phyloP scores from a whole-genome alignment of 2,888 invertebrate species.

The Leistus spinibarbis region DNA sequence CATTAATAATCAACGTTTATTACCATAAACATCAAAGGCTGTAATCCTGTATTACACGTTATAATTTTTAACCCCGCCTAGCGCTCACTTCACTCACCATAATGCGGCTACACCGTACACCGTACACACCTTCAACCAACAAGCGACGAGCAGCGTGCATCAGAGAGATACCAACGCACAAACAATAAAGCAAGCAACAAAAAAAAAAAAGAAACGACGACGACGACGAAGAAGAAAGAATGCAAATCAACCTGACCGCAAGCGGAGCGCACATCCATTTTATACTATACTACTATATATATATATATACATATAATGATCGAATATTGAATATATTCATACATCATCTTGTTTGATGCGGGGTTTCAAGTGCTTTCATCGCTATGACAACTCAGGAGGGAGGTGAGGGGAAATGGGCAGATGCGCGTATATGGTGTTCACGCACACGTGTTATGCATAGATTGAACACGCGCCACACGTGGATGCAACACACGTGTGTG shows the following conservation, averaged over 20 bases:
- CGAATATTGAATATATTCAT: constrained; percentile 36
- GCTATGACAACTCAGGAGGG: not conserved
- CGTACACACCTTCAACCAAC: not conserved
- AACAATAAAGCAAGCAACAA: not conserved
- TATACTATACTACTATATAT: too few relatives aligned
- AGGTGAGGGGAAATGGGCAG: not conserved
- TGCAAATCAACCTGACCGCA: constrained; percentile 7
- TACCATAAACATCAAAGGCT: constrained; percentile 4
- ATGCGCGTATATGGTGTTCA: not conserved
- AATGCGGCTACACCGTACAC: not conserved
- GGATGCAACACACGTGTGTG: not conserved
- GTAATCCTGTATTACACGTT: constrained; percentile 11
- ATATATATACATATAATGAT: too few relatives aligned
- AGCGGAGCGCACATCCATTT: constrained; percentile 1
- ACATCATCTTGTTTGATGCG: constrained; percentile 21
- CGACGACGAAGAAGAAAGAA: not conserved
- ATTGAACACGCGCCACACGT: not conserved
- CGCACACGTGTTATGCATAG: not conserved
- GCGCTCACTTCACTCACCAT: not conserved
- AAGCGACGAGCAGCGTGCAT: not conserved
- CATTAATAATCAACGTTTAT: constrained; percentile 9
- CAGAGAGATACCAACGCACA: too few relatives aligned
- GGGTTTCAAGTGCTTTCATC: not conserved
- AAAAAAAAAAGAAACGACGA: not conserved
- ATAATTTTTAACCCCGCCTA: constrained; percentile 8